Conservation (phyloP, 2,797 vertebrate species). For the Pseudochirops cupreus region DNA sequence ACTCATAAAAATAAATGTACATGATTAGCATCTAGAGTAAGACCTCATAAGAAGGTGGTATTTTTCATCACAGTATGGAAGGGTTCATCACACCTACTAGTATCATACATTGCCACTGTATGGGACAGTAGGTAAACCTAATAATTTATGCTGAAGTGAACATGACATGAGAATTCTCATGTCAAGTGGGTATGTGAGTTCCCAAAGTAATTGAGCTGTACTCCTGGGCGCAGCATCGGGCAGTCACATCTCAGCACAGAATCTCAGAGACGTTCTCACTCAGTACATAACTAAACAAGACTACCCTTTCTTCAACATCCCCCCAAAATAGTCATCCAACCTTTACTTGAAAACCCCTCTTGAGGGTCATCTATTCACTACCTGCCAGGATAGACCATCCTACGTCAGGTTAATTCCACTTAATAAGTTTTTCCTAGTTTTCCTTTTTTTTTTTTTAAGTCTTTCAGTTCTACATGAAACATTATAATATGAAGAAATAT, state of each 20-base stretch:
- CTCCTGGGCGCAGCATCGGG: neutral
- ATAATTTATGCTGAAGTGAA: neutral
- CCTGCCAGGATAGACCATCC: neutral
- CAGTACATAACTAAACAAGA: neutral
- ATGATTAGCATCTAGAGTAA: constrained; percentile 71
- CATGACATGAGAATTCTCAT: neutral
- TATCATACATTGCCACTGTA: neutral
- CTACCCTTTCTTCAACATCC: neutral
- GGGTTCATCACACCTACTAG: constrained; percentile 43
- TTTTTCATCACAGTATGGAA: constrained; percentile 52
- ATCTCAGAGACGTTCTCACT: neutral
- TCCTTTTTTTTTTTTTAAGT: neutral
- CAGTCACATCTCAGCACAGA: neutral
- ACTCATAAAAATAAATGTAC: constrained; percentile 72
- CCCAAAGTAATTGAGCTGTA: neutral
- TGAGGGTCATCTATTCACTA: neutral
- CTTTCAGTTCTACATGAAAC: neutral
- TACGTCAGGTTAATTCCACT: neutral
- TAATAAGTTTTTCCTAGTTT: neutral
- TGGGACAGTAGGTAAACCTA: constrained; percentile 1
- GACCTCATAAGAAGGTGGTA: constrained; percentile 49
- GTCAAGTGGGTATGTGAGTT: neutral
- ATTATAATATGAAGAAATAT: neutral
- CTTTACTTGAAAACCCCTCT: neutral
- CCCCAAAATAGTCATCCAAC: neutral